Base-by-base conservation (phyloP, 30 jellyfish, hydroid and myxozoan genomes). In the Cassiopea xamachana region DNA sequence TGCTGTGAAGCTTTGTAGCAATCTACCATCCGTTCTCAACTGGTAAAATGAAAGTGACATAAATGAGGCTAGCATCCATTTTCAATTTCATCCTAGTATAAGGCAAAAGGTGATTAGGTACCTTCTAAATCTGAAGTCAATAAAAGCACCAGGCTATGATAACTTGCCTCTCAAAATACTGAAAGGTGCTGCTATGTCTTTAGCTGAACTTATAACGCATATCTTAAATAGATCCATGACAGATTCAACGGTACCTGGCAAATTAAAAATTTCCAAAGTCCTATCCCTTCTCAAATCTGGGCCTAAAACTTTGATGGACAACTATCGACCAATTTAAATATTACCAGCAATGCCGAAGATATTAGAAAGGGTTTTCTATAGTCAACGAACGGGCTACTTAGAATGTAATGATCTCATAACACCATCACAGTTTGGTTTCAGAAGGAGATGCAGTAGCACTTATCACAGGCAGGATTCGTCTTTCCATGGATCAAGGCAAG, bases 301-400 rank as follows among this genome's bases (percentile, higher is more conserved):
- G 60, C 45, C 82, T 69, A 49, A 43, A 77, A 77, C 39, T 49
- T 87, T 71, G 47, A 10, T 87, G 39, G 91, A 87, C 92, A 87
- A 87, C 61, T 87, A 87, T 77, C 47, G 94, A 92, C 91, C 94
- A 14, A 87, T 87, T 59, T 87, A 85, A 84, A 73, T 87, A 76
- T 78, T 87, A 93, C 92, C 85, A 76, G 48, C 84, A 44, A 92
- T 84, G 48, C 71, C 93, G 55, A 86, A 86, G 73, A 86, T 86
- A 17, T 73, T 86, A 67, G 93, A 86, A 46, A 86, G 84, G 73
- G 46, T 71, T 19, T 89, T 83, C 50, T 45, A 71, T 45, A 62
- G 68, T 58, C 92, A 83, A 60, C 48, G 60, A 48, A 6, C 91
- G 60, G 68, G 13, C 19, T 82, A 82, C 48, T 69, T 82, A 89